Conservation (phyloP, 2,888 invertebrate species). For the Theretra japonica region DNA sequence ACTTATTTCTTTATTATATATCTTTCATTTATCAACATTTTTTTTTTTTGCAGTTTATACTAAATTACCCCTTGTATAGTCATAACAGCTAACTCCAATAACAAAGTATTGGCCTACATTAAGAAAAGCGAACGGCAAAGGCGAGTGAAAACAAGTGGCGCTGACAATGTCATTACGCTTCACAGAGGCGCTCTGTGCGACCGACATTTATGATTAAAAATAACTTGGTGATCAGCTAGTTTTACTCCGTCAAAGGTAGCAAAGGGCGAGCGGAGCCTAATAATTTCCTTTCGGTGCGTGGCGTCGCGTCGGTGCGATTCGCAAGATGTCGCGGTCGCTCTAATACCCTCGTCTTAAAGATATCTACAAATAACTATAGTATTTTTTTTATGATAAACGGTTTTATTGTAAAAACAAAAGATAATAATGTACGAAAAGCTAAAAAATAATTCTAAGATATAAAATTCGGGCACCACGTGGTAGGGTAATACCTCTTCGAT, state of each 20-base stretch:
- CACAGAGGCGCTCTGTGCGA: constrained; percentile 56
- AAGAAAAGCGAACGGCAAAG: constrained; percentile 34
- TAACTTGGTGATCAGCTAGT: constrained; percentile 64
- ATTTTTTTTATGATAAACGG: no score
- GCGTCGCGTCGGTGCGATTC: constrained; percentile 46
- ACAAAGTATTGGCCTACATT: constrained; percentile 18
- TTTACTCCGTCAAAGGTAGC: constrained; percentile 59
- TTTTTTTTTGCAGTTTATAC: no score
- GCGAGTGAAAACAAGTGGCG: constrained; percentile 33
- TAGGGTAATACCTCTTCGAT: constrained; percentile 8
- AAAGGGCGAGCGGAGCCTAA: constrained; percentile 68
- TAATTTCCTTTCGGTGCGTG: constrained; percentile 67
- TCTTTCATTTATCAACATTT: no score
- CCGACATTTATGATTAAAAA: constrained; percentile 76
- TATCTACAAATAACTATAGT: no score
- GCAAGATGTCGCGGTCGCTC: constrained; percentile 34
- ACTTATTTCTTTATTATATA: no score
- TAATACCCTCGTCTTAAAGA: not conserved
- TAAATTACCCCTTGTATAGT: no score
- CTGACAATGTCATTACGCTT: constrained; percentile 60
- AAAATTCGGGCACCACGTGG: not conserved
- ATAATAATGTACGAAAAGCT: no score
- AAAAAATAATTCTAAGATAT: no score
- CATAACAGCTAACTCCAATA: not conserved
- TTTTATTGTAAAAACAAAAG: no score